Evolutionary conservation across 2,113 vertebrate species (phyloP).

Genomic region (Leptobrachium leishanense): DNA sequence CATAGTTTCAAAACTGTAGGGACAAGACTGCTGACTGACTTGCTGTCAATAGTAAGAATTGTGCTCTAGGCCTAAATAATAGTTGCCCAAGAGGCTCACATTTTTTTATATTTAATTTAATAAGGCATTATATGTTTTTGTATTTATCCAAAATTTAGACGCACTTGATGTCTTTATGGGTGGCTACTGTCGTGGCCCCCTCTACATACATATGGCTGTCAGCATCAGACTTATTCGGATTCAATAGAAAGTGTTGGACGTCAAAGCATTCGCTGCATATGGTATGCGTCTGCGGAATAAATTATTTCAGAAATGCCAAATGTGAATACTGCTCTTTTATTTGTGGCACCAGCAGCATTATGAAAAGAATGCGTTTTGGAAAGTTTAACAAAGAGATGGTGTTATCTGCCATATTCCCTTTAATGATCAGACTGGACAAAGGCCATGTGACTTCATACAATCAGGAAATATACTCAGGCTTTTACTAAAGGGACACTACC

Average conservation of each 20-base stretch:
- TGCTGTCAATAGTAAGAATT: too few species aligned
- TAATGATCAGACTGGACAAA: slow-evolving; percentile 49
- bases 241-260: background rate
- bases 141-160: too few species aligned
- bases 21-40: too few species aligned
- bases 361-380: slow-evolving; percentile 64
- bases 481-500: background rate
- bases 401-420: slow-evolving; percentile 61
- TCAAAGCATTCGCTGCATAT: background rate
- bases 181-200: background rate
- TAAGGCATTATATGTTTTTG: too few species aligned
- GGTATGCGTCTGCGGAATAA: slow-evolving; percentile 51
- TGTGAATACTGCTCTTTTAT: slow-evolving; percentile 62
- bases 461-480: background rate
- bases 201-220: background rate
- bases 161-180: too few species aligned
- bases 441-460: slow-evolving; percentile 18
- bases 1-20: too few species aligned
- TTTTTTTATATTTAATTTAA: too few species aligned
- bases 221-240: background rate
- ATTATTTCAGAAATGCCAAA: slow-evolving; percentile 65
- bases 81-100: too few species aligned
- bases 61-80: too few species aligned
- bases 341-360: slow-evolving; percentile 68
- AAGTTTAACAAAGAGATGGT: slow-evolving; percentile 68